A percentile compares a stretch with the other conserved stretches of the same genome.
phyloP scores from a whole-genome alignment of 2,797 vertebrate species.

The Lateolabrax maculatus region DNA sequence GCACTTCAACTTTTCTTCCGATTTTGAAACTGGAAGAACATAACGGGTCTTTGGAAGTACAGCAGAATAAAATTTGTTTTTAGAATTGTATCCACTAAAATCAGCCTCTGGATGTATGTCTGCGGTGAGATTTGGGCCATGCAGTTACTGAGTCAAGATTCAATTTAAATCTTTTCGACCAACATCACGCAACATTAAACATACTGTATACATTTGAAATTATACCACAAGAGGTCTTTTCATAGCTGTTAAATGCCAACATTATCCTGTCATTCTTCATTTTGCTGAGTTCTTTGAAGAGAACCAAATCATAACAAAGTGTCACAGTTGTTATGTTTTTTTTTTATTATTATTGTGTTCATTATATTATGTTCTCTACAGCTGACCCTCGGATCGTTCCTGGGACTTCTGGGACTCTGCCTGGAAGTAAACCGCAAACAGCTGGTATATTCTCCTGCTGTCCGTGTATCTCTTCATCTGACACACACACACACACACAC shows the following conservation, averaged over 20 bases:
- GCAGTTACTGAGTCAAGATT: not conserved
- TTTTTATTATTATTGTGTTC: not conserved
- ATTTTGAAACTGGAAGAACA: not conserved
- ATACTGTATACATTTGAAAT: not conserved
- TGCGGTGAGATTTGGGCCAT: not conserved
- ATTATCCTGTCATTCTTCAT: not conserved
- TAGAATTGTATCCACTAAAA: not conserved
- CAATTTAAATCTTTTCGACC: not conserved
- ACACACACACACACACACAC: slow-evolving; percentile 3
- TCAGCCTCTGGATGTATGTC: not conserved
- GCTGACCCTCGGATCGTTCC: slow-evolving; percentile 84
- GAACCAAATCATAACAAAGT: slow-evolving; percentile 4
- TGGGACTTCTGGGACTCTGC: slow-evolving; percentile 82
- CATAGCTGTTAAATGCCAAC: not conserved
- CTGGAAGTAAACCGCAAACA: slow-evolving; percentile 85
- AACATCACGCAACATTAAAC: slow-evolving; percentile 17
- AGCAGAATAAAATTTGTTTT: not conserved
- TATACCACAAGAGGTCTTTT: not conserved
- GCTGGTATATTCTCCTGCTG: slow-evolving; percentile 72
- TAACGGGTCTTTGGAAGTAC: not conserved
- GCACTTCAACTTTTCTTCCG: not conserved
- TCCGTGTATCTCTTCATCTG: slow-evolving; percentile 14
- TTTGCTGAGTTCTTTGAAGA: not conserved
- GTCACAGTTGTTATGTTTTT: not conserved
- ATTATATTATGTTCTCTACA: slow-evolving; percentile 58